Evolutionary conservation across 2,113 vertebrate genomes (phyloP).

Genomic region (Corythornis cristatus): DNA sequence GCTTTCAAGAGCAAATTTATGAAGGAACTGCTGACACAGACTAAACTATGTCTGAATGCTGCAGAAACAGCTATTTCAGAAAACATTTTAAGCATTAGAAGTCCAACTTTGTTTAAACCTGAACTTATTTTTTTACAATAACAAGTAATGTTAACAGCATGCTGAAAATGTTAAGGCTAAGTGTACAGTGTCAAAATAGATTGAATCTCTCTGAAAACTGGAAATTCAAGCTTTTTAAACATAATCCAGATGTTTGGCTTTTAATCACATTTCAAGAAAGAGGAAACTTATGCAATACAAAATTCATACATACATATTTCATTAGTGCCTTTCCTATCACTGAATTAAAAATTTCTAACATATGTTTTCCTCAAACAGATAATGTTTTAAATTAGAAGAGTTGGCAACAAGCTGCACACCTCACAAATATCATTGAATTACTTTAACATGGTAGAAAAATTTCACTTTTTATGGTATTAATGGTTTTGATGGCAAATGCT

Average conservation of each 20-base stretch:
- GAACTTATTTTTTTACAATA: constrained; percentile 70
- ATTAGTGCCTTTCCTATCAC: constrained; percentile 81
- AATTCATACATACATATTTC: constrained; percentile 82
- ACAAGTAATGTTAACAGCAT: constrained; percentile 78
- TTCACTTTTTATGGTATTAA: constrained; percentile 28
- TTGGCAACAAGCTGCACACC: constrained; percentile 68
- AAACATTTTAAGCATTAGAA: constrained; percentile 70
- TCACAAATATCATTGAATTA: constrained; percentile 71
- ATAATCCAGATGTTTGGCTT: constrained; percentile 84
- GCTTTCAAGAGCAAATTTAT: constrained; percentile 61
- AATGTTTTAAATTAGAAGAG: constrained; percentile 73
- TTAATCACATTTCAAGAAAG: constrained; percentile 80
- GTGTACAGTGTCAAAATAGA: constrained; percentile 79
- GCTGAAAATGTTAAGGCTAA: constrained; percentile 76
- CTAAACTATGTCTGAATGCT: constrained; percentile 46
- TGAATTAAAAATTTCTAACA: constrained; percentile 81
- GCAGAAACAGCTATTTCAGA: constrained; percentile 69
- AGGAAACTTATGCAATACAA: constrained; percentile 78
- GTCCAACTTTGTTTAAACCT: constrained; percentile 73
- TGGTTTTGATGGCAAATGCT: constrained; percentile 31
- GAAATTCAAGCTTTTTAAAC: constrained; percentile 79
- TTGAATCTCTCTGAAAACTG: constrained; percentile 76
- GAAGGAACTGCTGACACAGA: constrained; percentile 67
- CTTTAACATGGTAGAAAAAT: constrained; percentile 66
- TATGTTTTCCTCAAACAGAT: constrained; percentile 73